A percentile compares a stretch with the other conserved stretches of the same genome.
Conservation (phyloP, 2,888 invertebrate genomes). For the Brenthis hecate region DNA sequence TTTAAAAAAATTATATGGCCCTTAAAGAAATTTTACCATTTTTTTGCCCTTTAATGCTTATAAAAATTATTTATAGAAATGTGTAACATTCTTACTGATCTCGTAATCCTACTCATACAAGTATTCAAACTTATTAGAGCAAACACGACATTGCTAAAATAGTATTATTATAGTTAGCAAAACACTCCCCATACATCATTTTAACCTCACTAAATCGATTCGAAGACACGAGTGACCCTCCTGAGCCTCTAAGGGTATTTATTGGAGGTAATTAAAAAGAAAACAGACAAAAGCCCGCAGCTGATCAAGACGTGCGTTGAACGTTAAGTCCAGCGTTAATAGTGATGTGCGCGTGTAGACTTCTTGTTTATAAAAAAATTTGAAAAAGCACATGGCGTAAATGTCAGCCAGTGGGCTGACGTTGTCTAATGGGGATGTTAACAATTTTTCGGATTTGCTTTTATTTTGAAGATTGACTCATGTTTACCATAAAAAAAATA, state of each 20-base stretch:
- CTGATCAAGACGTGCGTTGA: constrained; percentile 71
- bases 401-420: no score
- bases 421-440: no score
- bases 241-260: constrained; percentile 64
- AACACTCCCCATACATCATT: constrained; percentile 22
- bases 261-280: constrained; percentile 78
- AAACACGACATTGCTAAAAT: background rate
- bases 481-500: no score
- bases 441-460: no score
- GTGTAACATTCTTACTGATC: no score
- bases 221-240: constrained; percentile 50
- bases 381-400: no score
- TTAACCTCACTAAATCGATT: constrained; percentile 39
- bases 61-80: no score
- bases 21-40: no score
- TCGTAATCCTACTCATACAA: background rate
- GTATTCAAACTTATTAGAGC: background rate
- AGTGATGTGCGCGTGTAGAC: constrained; percentile 38
- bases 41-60: no score
- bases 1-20: no score
- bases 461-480: no score
- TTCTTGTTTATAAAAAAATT: no score
- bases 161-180: constrained; percentile 8
- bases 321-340: constrained; percentile 52
- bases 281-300: constrained; percentile 75